A percentile compares a stretch with the other conserved stretches of the same genome.
Evolutionary conservation across 2,113 vertebrate genomes (phyloP).

Genomic region (Anolis carolinensis): DNA sequence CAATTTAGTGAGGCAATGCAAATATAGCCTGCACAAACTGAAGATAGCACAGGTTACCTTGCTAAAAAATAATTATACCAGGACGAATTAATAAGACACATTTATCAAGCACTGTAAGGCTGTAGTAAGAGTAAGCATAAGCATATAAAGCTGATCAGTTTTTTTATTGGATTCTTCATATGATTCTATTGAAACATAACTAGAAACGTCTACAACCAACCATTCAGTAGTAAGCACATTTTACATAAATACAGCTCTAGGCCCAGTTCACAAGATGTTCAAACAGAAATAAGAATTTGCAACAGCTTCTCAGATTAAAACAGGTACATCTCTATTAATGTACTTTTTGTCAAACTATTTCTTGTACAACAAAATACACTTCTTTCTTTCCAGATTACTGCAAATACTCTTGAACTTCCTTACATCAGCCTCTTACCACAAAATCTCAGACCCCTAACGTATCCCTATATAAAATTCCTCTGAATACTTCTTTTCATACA

Average conservation of each 20-base stretch:
- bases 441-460: too few relatives aligned
- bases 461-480: too few relatives aligned
- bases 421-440: too few relatives aligned
- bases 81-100: background rate
- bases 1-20: slow-evolving; percentile 27
- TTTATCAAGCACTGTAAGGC: background rate
- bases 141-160: background rate
- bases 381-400: background rate
- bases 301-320: too few relatives aligned
- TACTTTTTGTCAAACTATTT: background rate
- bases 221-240: background rate
- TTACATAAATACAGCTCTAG: background rate
- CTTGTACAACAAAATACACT: too few relatives aligned
- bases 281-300: background rate
- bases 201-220: background rate
- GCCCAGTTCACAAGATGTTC: background rate
- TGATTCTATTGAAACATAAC: background rate
- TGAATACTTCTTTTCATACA: background rate
- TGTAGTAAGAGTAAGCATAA: background rate
- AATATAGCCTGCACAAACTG: slow-evolving; percentile 5
- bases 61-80: background rate
- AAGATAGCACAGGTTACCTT: background rate
- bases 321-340: background rate
- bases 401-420: background rate
- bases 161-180: background rate